A percentile compares a stretch with the other conserved stretches of the same genome.
Evolutionary conservation across 2,113 vertebrate genomes (phyloP).

Genomic region (Callipepla californica): DNA sequence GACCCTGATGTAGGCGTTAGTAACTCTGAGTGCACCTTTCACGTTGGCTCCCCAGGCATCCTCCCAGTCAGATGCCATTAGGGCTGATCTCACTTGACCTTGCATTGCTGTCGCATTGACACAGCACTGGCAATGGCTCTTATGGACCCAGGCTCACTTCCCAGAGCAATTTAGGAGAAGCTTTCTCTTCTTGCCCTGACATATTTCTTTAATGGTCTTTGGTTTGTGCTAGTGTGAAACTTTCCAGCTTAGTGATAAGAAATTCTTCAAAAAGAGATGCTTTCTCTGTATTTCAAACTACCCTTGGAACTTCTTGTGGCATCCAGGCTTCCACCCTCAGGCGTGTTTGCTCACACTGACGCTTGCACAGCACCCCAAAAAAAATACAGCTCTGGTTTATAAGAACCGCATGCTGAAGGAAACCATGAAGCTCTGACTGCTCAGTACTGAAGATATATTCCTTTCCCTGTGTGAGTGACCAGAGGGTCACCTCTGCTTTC

Average conservation of each 20-base stretch:
- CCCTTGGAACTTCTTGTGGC: not conserved
- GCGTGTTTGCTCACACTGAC: not conserved
- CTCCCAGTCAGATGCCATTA: not conserved
- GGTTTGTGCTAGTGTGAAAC: not conserved
- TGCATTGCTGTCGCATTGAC: not conserved
- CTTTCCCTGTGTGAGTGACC: not conserved
- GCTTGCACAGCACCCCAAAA: not conserved
- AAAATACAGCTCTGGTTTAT: not conserved
- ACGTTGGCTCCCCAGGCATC: not conserved
- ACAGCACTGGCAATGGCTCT: not conserved
- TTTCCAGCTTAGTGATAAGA: not conserved
- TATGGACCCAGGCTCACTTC: not conserved
- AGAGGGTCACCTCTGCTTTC: not conserved
- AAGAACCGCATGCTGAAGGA: not conserved
- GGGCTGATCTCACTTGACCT: not conserved
- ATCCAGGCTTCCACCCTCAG: not conserved
- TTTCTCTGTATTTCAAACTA: not conserved
- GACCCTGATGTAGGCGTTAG: conserved; percentile 22
- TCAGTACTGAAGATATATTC: not conserved
- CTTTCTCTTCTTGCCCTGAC: not conserved
- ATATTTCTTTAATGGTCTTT: not conserved
- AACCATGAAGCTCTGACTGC: not conserved
- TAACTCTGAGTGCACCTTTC: not conserved
- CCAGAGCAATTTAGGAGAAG: not conserved
- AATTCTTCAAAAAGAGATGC: not conserved